Evolutionary conservation across 2,797 vertebrate genomes (phyloP), one percentile per base, ranked within the genome.

Genomic region (Mycteria americana): DNA sequence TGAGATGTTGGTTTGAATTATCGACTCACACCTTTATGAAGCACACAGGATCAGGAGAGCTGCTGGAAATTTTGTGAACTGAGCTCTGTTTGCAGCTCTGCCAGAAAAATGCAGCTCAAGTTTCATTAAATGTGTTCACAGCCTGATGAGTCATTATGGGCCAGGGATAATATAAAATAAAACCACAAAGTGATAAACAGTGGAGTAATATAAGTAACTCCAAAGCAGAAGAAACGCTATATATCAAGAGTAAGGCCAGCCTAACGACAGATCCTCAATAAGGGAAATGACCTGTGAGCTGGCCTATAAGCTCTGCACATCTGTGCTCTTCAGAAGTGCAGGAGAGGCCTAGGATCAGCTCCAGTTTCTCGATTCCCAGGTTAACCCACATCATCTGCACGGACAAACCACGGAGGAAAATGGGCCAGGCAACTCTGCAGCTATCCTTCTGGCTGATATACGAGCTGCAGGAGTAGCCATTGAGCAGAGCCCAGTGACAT

Each of bases 121-220:
- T 89, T 96, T 97, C 54, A 3, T 97, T 97, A 85, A 92, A 81
- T 83, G 88, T 97, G 94, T 97, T 98, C 57, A 94, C 97, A 98
- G 94, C 80, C 96, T 95, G 97, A 91, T 97, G 96, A 98, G 93
- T 97, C 98, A 97, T 97, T 97, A 95, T 91, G 87, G 97, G 90
- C 84, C 94, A 96, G 89, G 93, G 92, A 96, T 96, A 97, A 97
- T 94, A 96, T 95, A 96, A 97, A 97, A 97, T 97, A 92, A 98
- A 98, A 96, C 92, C 95, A 95, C 93, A 94, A 56, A 89, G 84
- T 93, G 97, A 97, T 96, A 97, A 96, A 97, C 93, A 96, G 94
- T 63, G 69, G 77, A 96, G 95, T 96, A 95, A 96, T 63, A 68
- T 33, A 97, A 95, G 95, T 94, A 97, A 96, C 83, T 70, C 80